These are phyloP conservation scores for Neopipo cinnamomea DNA, from an alignment of 2,113 vertebrate species.

Conservation along the genomic window DNA sequence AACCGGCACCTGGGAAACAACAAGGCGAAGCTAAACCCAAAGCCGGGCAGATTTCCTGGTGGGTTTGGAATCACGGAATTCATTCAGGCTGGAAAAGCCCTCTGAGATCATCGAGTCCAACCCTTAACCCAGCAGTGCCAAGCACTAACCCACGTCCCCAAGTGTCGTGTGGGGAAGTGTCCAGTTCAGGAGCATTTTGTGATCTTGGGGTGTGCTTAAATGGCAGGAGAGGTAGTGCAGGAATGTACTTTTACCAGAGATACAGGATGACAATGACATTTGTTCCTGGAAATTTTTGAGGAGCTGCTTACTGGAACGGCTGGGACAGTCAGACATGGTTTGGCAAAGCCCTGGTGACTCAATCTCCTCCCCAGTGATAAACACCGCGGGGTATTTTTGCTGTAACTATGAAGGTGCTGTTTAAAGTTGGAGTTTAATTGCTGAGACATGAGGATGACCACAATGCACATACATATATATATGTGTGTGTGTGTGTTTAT, in stretches of 20 bases:
- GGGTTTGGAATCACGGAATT: neutral
- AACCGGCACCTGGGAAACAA: neutral
- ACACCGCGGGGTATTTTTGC: neutral
- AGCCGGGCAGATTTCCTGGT: neutral
- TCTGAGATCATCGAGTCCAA: neutral
- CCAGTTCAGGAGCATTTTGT: neutral
- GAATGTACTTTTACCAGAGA: neutral
- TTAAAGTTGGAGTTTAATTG: neutral
- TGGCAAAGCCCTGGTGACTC: neutral
- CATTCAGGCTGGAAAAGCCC: neutral
- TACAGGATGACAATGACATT: neutral
- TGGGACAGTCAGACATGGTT: neutral
- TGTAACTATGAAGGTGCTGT: neutral
- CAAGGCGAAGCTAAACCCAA: neutral
- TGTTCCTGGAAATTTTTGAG: neutral
- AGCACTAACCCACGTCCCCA: neutral
- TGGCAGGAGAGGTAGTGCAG: neutral
- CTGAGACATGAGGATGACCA: neutral
- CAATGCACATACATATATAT: rapidly evolving
- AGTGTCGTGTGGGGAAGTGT: neutral
- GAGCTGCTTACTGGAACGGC: neutral
- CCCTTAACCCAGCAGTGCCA: neutral
- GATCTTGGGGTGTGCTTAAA: neutral
- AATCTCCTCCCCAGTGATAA: neutral
- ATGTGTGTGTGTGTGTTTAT: rapidly evolving